phyloP scores from a whole-genome alignment of 2,888 invertebrate species.

The Drosophila longiperda region DNA sequence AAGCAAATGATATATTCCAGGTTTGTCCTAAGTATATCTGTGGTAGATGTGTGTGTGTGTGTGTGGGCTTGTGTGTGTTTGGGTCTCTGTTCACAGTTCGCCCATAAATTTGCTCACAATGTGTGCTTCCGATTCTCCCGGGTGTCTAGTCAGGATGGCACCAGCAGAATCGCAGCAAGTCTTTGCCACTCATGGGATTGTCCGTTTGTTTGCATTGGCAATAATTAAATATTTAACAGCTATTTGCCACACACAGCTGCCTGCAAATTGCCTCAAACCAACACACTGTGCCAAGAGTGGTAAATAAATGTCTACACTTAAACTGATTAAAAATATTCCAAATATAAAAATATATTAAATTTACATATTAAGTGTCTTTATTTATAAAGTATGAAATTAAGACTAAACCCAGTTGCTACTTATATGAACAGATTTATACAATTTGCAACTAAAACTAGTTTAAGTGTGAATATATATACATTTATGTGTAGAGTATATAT shows the following conservation, averaged over 20 bases:
- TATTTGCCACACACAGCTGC: slow-evolving; percentile 52
- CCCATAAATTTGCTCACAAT: slow-evolving; percentile 31
- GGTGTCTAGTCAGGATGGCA: slow-evolving; percentile 54
- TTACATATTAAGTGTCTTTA: background rate
- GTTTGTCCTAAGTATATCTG: slow-evolving; percentile 1
- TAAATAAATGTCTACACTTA: background rate
- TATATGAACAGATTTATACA: background rate
- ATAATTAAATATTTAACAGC: slow-evolving; percentile 72
- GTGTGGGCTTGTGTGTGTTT: background rate
- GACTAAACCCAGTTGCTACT: background rate
- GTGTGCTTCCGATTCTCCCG: slow-evolving; percentile 3
- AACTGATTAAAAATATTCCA: background rate
- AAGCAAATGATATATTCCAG: slow-evolving; percentile 26
- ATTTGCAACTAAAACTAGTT: background rate
- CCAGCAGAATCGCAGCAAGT: slow-evolving; percentile 19
- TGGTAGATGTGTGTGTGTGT: background rate
- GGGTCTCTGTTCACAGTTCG: slow-evolving; percentile 13
- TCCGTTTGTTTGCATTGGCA: slow-evolving; percentile 45
- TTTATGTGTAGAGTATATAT: background rate
- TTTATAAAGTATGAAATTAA: background rate
- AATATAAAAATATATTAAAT: background rate
- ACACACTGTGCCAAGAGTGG: slow-evolving; percentile 1
- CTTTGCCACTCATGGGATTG: slow-evolving; percentile 20
- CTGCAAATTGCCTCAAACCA: slow-evolving; percentile 4
- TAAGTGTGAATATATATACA: background rate